phyloP scores from a whole-genome alignment of 2,888 invertebrate genomes.

The Globia sparganii region DNA sequence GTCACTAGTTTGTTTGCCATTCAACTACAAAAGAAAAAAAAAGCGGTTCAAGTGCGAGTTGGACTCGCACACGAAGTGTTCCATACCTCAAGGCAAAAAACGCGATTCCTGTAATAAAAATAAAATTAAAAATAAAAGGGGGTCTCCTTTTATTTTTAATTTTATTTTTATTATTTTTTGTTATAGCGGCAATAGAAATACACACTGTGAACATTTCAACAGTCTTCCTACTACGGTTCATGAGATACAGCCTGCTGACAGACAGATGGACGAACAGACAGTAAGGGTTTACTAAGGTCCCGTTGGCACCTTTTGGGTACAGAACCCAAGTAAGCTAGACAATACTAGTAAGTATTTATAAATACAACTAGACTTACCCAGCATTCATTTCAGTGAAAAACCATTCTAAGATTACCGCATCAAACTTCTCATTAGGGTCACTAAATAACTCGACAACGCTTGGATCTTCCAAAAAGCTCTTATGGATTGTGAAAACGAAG shows the following conservation, averaged over 20 bases:
- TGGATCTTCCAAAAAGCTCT: slow-evolving; percentile 68
- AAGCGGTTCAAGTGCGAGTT: too few species aligned
- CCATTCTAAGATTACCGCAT: slow-evolving; percentile 79
- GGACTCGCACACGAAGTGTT: too few species aligned
- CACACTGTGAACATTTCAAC: neutral
- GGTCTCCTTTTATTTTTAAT: neutral
- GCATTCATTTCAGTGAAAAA: slow-evolving; percentile 73
- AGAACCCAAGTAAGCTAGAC: neutral
- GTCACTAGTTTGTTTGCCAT: neutral
- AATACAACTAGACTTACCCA: slow-evolving; percentile 60
- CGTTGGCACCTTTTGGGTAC: too few species aligned
- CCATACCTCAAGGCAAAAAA: too few species aligned
- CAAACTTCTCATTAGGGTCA: slow-evolving; percentile 77
- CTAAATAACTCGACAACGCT: slow-evolving; percentile 69
- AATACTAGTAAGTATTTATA: neutral
- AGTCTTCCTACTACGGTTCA: neutral
- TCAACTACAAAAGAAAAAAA: neutral
- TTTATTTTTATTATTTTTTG: neutral
- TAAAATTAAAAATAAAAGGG: too few species aligned
- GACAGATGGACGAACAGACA: neutral
- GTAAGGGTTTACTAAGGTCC: neutral
- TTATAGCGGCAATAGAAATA: neutral
- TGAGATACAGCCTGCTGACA: neutral
- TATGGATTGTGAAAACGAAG: slow-evolving; percentile 69
- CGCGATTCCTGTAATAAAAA: too few species aligned